Conservation (phyloP, 2,797 vertebrate genomes). For the Acanthurus leucopareius region DNA sequence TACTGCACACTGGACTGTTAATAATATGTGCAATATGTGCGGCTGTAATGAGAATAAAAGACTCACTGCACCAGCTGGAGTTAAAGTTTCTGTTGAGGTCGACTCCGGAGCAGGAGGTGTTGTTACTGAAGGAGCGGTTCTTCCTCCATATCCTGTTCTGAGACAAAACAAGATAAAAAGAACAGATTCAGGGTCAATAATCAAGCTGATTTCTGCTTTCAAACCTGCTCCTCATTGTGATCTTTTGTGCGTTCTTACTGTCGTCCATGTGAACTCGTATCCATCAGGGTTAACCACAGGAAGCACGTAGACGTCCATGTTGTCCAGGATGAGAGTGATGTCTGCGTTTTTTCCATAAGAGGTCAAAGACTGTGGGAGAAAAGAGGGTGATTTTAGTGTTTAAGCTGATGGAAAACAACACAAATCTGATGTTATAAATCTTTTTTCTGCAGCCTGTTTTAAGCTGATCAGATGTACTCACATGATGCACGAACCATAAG, state of each 20-base stretch:
- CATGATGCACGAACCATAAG: conserved; percentile 91
- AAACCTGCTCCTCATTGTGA: accelerated
- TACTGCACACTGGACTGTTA: too few species aligned
- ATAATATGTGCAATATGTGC: too few species aligned
- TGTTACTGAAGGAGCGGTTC: conserved; percentile 85
- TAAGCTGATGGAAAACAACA: background rate
- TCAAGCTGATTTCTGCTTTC: background rate
- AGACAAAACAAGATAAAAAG: background rate
- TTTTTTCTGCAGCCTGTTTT: background rate
- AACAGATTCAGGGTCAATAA: background rate
- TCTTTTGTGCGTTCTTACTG: conserved; percentile 39
- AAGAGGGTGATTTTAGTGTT: background rate
- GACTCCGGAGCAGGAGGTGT: conserved; percentile 86
- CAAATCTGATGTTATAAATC: background rate
- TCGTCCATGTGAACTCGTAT: conserved; percentile 92
- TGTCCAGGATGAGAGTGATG: conserved; percentile 86
- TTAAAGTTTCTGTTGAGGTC: conserved; percentile 98
- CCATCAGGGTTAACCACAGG: conserved; percentile 96
- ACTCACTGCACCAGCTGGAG: conserved; percentile 95
- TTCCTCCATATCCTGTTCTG: conserved; percentile 98
- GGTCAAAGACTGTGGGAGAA: conserved; percentile 80
- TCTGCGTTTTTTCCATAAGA: conserved; percentile 77
- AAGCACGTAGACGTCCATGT: conserved; percentile 92
- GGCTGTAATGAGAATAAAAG: background rate
- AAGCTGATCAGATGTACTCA: conserved; percentile 76